Conservation (phyloP, 2,797 vertebrate genomes). For the Iguana delicatissima region DNA sequence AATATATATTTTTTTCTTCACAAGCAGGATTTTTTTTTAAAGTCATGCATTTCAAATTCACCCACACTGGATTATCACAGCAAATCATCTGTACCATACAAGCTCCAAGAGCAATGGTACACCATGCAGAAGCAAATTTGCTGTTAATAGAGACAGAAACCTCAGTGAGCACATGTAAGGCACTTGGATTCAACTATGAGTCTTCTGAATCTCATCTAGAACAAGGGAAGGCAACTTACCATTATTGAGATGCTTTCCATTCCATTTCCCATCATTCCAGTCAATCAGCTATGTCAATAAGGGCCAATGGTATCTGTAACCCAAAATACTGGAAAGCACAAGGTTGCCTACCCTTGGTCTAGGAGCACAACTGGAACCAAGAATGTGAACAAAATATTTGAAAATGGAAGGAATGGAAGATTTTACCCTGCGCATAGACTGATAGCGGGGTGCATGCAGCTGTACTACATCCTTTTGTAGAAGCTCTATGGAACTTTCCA, state of each 20-base stretch:
- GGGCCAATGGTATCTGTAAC: not conserved
- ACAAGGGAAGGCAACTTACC: not conserved
- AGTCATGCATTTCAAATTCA: not conserved
- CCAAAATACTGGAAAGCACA: not conserved
- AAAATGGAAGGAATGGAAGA: not conserved
- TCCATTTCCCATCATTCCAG: not conserved
- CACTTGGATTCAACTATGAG: not conserved
- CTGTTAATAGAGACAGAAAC: not conserved
- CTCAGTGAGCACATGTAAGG: not conserved
- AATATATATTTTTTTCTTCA: not conserved
- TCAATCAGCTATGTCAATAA: not conserved
- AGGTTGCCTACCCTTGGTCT: not conserved
- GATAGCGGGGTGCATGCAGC: slow-evolving; percentile 98
- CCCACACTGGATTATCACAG: not conserved
- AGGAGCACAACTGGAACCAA: not conserved
- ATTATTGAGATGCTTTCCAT: not conserved
- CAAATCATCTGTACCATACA: not conserved
- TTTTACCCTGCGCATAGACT: slow-evolving; percentile 98
- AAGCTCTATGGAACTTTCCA: slow-evolving; percentile 99
- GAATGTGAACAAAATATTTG: not conserved
- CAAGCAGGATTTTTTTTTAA: not conserved
- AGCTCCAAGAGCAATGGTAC: not conserved
- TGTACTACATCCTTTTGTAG: slow-evolving; percentile 99
- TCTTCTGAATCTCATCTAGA: not conserved
- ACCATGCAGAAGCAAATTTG: not conserved